phyloP scores from a whole-genome alignment of 2,888 invertebrate species.

The Lepidochitona cinerea region DNA sequence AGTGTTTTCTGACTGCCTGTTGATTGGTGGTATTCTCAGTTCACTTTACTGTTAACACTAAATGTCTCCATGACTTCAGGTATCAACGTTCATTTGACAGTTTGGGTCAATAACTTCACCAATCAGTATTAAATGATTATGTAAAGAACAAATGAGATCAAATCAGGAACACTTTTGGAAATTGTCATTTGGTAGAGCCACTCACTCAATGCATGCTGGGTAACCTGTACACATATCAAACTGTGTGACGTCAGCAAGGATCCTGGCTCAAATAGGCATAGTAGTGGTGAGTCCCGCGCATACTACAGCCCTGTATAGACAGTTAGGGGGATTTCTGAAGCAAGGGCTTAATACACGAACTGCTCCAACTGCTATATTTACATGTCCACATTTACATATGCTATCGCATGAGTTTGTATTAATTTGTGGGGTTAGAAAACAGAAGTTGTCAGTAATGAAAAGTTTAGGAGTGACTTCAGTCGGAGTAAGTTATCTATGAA shows the following conservation, averaged over 20 bases:
- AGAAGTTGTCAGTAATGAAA: neutral
- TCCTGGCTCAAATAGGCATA: conserved; percentile 24
- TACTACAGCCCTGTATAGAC: neutral
- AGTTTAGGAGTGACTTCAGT: neutral
- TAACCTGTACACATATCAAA: neutral
- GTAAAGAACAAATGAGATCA: neutral
- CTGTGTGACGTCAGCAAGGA: conserved; percentile 24
- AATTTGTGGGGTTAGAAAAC: neutral
- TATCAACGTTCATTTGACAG: no score
- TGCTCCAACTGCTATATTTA: neutral
- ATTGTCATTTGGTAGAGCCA: neutral
- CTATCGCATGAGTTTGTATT: neutral
- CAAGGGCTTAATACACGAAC: no score
- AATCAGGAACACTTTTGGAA: neutral
- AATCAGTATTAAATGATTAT: neutral
- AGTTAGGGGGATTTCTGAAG: neutral
- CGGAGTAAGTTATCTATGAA: no score
- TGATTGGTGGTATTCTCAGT: no score
- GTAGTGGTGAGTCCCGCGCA: conserved; percentile 19
- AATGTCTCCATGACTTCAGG: no score
- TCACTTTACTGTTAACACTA: no score
- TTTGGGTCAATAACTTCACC: no score
- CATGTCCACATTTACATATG: neutral
- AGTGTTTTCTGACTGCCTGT: no score
- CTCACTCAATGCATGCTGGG: conserved; percentile 2